A percentile compares a stretch with the other conserved stretches of the same genome.
phyloP scores from a whole-genome alignment of 2,888 invertebrate genomes.

The Melanostoma mellinum region DNA sequence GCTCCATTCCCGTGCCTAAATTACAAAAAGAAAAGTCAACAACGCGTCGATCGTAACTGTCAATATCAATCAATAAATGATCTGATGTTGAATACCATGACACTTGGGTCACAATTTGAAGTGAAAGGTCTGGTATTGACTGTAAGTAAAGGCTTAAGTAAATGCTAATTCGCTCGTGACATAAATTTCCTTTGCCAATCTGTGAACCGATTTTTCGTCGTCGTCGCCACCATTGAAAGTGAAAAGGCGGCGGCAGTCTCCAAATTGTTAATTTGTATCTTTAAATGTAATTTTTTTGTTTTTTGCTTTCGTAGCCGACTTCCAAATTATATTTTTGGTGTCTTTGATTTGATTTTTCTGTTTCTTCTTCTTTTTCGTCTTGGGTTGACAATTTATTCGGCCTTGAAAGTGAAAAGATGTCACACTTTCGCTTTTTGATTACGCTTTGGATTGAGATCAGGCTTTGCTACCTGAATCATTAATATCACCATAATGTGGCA shows the following conservation, averaged over 20 bases:
- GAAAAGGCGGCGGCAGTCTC: slow-evolving; percentile 45
- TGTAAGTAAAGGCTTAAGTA: slow-evolving; percentile 33
- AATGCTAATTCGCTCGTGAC: slow-evolving; percentile 67
- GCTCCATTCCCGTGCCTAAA: slow-evolving; percentile 47
- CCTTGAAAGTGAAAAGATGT: slow-evolving; percentile 73
- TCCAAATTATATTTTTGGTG: slow-evolving; percentile 33
- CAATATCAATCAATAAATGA: slow-evolving; percentile 55
- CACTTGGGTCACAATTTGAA: slow-evolving; percentile 28
- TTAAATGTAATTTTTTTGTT: slow-evolving; percentile 27
- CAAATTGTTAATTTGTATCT: slow-evolving; percentile 48
- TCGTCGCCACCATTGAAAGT: slow-evolving; percentile 51
- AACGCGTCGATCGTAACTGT: slow-evolving; percentile 36
- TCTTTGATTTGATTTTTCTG: slow-evolving; percentile 28
- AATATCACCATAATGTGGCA: slow-evolving; percentile 45
- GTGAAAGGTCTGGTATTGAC: slow-evolving; percentile 63
- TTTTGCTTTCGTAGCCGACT: slow-evolving; percentile 1
- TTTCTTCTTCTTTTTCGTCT: slow-evolving; percentile 20
- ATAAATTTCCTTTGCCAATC: slow-evolving; percentile 47
- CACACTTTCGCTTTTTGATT: slow-evolving; percentile 73
- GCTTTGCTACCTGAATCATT: slow-evolving; percentile 69
- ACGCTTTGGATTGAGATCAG: slow-evolving; percentile 70
- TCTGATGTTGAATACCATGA: slow-evolving; percentile 33
- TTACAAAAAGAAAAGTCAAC: slow-evolving; percentile 13
- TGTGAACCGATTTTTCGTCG: slow-evolving; percentile 36
- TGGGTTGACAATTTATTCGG: slow-evolving; percentile 59